A percentile compares a stretch with the other conserved stretches of the same genome.
phyloP scores from a whole-genome alignment of 2,797 vertebrate genomes.

The Sternarchorhynchus goeldii region DNA sequence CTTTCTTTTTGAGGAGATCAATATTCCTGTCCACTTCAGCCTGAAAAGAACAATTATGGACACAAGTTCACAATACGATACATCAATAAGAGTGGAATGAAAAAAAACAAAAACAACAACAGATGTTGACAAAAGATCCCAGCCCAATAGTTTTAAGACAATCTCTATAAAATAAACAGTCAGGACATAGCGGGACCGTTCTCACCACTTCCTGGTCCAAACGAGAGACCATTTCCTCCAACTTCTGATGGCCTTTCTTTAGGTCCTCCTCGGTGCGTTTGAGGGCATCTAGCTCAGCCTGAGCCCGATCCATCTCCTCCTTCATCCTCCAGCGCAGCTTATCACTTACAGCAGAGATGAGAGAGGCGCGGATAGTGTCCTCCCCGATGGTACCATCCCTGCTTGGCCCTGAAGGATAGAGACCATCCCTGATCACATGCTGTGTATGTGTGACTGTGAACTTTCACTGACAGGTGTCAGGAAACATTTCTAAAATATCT shows the following conservation, averaged over 20 bases:
- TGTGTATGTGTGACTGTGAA: not conserved
- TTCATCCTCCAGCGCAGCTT: conserved; percentile 99
- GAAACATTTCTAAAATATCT: not conserved
- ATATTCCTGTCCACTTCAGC: conserved; percentile 96
- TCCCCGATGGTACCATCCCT: conserved; percentile 95
- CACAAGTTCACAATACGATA: not conserved
- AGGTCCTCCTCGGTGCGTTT: conserved; percentile 97
- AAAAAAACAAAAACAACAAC: not conserved
- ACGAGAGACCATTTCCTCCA: conserved; percentile 96
- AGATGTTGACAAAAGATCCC: not conserved
- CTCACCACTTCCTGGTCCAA: conserved; percentile 98
- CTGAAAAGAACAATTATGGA: conserved; percentile 64
- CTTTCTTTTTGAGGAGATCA: conserved; percentile 94
- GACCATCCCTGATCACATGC: not conserved
- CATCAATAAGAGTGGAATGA: no score
- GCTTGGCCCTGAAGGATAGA: conserved; percentile 78
- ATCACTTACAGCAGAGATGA: conserved; percentile 96
- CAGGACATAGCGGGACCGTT: not conserved
- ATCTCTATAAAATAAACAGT: not conserved
- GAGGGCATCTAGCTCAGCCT: conserved; percentile 95
- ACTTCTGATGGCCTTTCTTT: conserved; percentile 97
- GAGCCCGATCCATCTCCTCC: conserved; percentile 97
- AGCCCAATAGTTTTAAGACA: not conserved
- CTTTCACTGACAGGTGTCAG: not conserved
- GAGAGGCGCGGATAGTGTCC: conserved; percentile 95